Conservation (phyloP, 2,113 vertebrate species). For the Gorilla gorilla region DNA sequence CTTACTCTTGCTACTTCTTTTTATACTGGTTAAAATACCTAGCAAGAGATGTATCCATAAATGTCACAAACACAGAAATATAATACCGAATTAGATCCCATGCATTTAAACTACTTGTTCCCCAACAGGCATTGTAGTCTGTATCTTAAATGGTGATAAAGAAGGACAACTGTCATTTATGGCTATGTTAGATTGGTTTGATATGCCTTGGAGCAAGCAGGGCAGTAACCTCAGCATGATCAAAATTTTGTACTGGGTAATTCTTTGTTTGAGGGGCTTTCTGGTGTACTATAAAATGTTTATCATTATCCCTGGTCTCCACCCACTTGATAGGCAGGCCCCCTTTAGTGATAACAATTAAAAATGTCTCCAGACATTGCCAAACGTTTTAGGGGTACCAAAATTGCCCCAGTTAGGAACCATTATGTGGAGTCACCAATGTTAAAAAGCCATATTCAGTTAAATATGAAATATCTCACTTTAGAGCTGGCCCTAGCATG, state of each 20-base stretch:
- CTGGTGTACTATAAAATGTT: not conserved
- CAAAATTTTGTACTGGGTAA: not conserved
- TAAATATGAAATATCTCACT: constrained; percentile 15
- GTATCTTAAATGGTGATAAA: not conserved
- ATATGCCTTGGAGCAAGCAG: not conserved
- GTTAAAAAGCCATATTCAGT: not conserved
- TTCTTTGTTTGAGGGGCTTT: not conserved
- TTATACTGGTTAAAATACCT: not conserved
- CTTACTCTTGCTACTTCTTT: not conserved
- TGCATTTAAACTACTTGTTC: not conserved
- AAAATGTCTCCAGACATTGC: not conserved
- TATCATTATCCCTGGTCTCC: not conserved
- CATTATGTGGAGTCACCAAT: not conserved
- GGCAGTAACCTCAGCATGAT: not conserved
- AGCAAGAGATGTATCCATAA: not conserved
- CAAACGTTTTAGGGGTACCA: not conserved
- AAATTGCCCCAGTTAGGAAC: not conserved
- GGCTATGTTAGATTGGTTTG: not conserved
- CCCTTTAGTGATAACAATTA: not conserved
- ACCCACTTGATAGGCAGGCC: not conserved
- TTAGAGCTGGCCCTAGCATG: not conserved
- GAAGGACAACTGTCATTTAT: not conserved
- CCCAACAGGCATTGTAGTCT: not conserved
- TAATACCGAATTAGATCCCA: not conserved
- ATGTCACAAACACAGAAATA: not conserved